A percentile compares a stretch with the other conserved stretches of the same genome.
These are phyloP conservation scores for Cheiracanthium punctorium DNA, from an alignment of 2,888 invertebrate species.

Conservation along the genomic window DNA sequence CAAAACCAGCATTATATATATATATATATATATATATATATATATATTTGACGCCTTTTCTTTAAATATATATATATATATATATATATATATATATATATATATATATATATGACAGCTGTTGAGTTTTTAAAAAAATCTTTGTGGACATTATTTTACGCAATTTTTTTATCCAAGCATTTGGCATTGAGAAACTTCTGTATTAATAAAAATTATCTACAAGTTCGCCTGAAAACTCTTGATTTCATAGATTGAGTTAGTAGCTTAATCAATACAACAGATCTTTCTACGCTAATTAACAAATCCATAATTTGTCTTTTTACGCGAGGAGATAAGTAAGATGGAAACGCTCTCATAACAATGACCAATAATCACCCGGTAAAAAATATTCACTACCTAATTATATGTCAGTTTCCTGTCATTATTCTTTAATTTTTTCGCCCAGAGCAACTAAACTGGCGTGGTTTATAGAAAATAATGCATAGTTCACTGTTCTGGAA, in stretches of 20 bases:
- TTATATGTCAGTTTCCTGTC: slow-evolving; percentile 58
- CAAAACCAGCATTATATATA: too few relatives aligned
- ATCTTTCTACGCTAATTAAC: slow-evolving; percentile 64
- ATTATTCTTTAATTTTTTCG: slow-evolving; percentile 46
- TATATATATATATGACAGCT: background rate
- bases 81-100: background rate
- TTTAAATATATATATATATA: background rate
- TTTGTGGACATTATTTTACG: too few relatives aligned
- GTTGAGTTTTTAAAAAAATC: too few relatives aligned
- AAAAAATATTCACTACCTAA: slow-evolving; percentile 54
- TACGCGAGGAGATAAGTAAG: slow-evolving; percentile 38
- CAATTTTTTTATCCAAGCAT: too few relatives aligned
- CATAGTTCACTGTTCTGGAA: slow-evolving; percentile 55
- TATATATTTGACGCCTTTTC: background rate
- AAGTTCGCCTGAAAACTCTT: background rate
- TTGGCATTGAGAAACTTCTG: too few relatives aligned
- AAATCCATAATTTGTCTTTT: slow-evolving; percentile 58
- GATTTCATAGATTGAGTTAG: slow-evolving; percentile 59
- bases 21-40: slow-evolving; percentile 1
- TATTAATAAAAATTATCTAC: too few relatives aligned
- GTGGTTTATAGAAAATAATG: slow-evolving; percentile 54
- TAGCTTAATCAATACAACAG: slow-evolving; percentile 56
- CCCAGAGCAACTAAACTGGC: slow-evolving; percentile 39
- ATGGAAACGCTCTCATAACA: slow-evolving; percentile 48
- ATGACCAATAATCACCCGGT: slow-evolving; percentile 53